Conservation (phyloP, 2,797 vertebrate species). For the Malurus splendens region DNA sequence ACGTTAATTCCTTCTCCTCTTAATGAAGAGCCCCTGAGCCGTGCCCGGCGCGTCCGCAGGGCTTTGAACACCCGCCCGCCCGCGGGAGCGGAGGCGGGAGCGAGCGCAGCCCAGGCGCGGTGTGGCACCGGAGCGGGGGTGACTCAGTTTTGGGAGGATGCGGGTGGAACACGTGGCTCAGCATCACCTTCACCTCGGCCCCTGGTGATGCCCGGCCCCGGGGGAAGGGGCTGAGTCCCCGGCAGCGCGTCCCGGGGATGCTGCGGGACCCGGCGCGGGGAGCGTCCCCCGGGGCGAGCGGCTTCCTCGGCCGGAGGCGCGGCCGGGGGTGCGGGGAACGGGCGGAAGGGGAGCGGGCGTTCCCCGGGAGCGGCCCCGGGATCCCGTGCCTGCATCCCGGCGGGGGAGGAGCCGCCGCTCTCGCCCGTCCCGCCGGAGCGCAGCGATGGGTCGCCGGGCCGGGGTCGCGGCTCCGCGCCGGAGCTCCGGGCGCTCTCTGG, state of each 20-base stretch:
- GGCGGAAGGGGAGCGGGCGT: background rate
- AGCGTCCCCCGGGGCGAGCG: background rate
- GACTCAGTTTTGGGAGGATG: background rate
- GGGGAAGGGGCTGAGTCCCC: background rate
- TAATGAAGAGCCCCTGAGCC: background rate
- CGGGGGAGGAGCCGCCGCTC: background rate
- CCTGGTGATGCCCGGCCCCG: background rate
- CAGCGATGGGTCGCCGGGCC: background rate
- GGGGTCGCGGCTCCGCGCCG: background rate
- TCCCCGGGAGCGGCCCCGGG: background rate
- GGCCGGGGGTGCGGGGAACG: background rate
- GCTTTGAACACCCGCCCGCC: background rate
- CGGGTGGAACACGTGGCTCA: background rate
- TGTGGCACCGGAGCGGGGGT: accelerated
- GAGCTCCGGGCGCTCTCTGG: background rate
- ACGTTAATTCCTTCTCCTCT: background rate
- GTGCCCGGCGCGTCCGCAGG: background rate
- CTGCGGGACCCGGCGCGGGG: too few relatives aligned
- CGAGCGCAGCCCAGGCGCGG: background rate
- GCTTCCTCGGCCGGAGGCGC: background rate
- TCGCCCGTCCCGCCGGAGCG: background rate
- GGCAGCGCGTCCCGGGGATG: background rate
- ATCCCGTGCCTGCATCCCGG: background rate
- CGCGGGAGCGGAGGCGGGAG: background rate
- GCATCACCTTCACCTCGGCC: background rate